Evolutionary conservation across 2,888 invertebrate species (phyloP).

Genomic region (Andrena fulva): DNA sequence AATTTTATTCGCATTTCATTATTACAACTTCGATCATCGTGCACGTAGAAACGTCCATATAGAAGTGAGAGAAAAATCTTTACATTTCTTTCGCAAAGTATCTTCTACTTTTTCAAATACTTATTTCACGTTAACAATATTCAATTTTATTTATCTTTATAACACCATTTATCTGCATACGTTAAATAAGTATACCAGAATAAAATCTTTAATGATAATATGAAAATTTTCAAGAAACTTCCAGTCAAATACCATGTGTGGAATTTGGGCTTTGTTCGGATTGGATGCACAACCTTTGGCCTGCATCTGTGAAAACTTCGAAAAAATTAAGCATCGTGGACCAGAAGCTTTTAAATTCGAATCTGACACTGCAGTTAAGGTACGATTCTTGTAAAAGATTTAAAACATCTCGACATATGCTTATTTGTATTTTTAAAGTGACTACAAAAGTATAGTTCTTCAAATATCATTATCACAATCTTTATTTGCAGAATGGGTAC

Average conservation of each 20-base stretch:
- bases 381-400: conserved; percentile 71
- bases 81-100: background rate
- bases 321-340: conserved; percentile 89
- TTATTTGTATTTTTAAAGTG: conserved; percentile 4
- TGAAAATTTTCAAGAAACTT: background rate
- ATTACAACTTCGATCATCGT: background rate
- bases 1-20: background rate
- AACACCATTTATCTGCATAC: background rate
- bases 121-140: background rate
- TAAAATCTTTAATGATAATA: too few species aligned
- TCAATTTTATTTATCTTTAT: background rate
- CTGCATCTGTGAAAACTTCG: conserved; percentile 88
- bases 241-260: conserved; percentile 87
- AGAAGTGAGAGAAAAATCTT: background rate
- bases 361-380: conserved; percentile 88
- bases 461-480: background rate
- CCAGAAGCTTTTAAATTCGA: conserved; percentile 92
- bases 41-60: background rate
- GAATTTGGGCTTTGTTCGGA: conserved; percentile 92
- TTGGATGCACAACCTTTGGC: conserved; percentile 86
- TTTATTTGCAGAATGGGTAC: conserved; percentile 86
- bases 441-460: background rate
- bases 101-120: background rate
- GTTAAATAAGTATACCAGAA: background rate
- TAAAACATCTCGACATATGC: background rate